A percentile compares a stretch with the other conserved stretches of the same genome.
Evolutionary conservation across 1,140 invertebrate genomes (phyloP).

Genomic region (Drosophila kikkawai): DNA sequence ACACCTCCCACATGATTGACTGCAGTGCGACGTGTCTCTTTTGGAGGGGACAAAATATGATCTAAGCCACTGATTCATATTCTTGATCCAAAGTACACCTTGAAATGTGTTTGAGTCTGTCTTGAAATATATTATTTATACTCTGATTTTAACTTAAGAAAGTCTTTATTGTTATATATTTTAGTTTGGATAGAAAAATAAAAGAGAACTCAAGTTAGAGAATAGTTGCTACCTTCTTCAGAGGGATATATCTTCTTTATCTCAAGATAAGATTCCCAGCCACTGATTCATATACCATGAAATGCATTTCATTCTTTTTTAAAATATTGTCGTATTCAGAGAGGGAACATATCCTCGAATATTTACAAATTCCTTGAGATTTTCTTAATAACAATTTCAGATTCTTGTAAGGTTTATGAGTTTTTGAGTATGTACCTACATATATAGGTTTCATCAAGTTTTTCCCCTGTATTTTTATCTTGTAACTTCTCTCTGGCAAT

Average conservation of each 20-base stretch:
- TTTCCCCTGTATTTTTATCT: constrained; percentile 15
- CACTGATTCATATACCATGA: constrained; percentile 7
- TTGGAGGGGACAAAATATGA: constrained; percentile 22
- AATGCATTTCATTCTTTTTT: neutral
- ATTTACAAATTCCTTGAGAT: neutral
- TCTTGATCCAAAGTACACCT: neutral
- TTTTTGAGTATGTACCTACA: neutral
- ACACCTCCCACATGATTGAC: constrained; percentile 68
- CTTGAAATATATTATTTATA: neutral
- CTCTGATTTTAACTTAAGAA: neutral
- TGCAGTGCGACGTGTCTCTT: constrained; percentile 69
- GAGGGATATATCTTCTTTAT: neutral
- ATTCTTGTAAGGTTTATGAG: too few relatives aligned
- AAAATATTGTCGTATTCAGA: too few relatives aligned
- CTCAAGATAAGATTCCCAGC: neutral
- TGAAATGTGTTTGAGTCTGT: neutral
- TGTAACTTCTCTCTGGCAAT: constrained; percentile 47
- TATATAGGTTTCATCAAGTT: neutral
- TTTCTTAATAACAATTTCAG: neutral
- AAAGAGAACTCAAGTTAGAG: too few relatives aligned
- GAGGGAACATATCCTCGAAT: too few relatives aligned
- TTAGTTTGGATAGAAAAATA: too few relatives aligned
- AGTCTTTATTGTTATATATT: too few relatives aligned
- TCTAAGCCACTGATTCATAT: constrained; percentile 19
- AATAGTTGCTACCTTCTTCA: too few relatives aligned